Base-by-base conservation (phyloP, 2,888 invertebrate species). In the Zhuqinia jingwanae region DNA sequence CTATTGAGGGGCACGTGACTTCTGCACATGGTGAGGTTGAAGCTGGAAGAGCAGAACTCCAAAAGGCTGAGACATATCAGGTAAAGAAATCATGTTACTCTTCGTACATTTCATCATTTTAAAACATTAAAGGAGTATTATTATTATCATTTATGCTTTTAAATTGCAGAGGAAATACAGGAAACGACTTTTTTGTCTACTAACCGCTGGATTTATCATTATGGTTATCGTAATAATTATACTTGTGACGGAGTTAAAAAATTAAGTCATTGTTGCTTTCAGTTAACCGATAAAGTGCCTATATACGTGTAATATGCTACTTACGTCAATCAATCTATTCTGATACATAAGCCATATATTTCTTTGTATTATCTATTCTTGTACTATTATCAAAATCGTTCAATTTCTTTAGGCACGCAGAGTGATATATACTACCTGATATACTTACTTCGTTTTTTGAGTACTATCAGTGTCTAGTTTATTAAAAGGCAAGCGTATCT, bases 1-100 rank as follows among this genome's bases (percentile, higher is more conserved):
- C 95, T 6, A 96, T 97, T 90, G 97, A 97, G 92, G 95, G 94
- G 91, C 95, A 95, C 93, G 95, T 97, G 91, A 96, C 97, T 91
- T 94, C 94, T 86, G 95, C 96, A 0, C 94, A 95, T 77, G 94
- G 94, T 1, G 94, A 96, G 91, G 96, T 97, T 3, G 97, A 97
- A 92, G 93, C 95, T n/a, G 98, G 96, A 0, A 94, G 94, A 6
- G 95, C 95, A 88, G 95, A 97, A 91, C 92, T 98, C 58, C 93
- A 95, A n/a, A 97, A 97, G 92, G 97, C 97, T 20, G 95, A 95
- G 45, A 94, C 95, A 90, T 95, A 96, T 93, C 96, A 96, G 93
- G 95, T 95, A 92, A 80, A 75, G 36, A n/a, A n/a, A n/a, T n/a
- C n/a, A n/a, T n/a, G n/a, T n/a, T n/a, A n/a, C n/a, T n/a, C n/a